phyloP scores from a whole-genome alignment of 1,140 invertebrate species.

The Pogonomyrmex californicus region DNA sequence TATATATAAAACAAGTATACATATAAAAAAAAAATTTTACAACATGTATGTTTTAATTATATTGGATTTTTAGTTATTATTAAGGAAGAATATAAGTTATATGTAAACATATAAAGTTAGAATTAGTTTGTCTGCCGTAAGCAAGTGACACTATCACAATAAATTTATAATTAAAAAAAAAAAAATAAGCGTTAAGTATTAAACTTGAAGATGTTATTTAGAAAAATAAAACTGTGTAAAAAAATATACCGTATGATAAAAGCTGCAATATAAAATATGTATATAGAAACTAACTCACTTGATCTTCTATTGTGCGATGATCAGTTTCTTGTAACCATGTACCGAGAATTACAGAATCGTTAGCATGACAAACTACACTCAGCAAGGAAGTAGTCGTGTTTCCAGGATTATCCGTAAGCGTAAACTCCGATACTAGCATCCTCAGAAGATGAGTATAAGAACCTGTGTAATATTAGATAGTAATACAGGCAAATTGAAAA shows the following conservation, averaged over 20 bases:
- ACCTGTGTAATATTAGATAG: slow-evolving; percentile 83
- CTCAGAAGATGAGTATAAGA: slow-evolving; percentile 95
- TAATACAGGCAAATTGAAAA: slow-evolving; percentile 38
- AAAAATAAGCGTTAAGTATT: not conserved
- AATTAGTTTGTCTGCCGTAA: not conserved
- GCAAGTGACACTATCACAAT: not conserved
- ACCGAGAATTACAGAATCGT: slow-evolving; percentile 95
- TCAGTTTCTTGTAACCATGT: slow-evolving; percentile 98
- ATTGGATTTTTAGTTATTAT: slow-evolving; percentile 19
- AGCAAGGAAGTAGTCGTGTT: slow-evolving; percentile 97
- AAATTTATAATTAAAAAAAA: not conserved
- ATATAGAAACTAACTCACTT: slow-evolving; percentile 89
- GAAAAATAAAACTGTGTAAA: not conserved
- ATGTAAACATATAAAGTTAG: not conserved
- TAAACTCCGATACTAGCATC: slow-evolving; percentile 99
- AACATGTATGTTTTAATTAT: slow-evolving; percentile 39
- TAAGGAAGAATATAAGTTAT: slow-evolving; percentile 8
- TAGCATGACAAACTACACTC: slow-evolving; percentile 95
- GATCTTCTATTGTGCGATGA: slow-evolving; percentile 98
- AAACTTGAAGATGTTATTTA: not conserved
- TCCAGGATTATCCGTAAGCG: slow-evolving; percentile 97
- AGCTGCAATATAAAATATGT: not conserved
- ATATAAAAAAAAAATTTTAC: slow-evolving; percentile 5
- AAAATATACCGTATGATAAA: not conserved
- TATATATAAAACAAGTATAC: not conserved